A percentile compares a stretch with the other conserved stretches of the same genome.
phyloP scores from a whole-genome alignment of 2,113 vertebrate genomes.

The Sula dactylatra region DNA sequence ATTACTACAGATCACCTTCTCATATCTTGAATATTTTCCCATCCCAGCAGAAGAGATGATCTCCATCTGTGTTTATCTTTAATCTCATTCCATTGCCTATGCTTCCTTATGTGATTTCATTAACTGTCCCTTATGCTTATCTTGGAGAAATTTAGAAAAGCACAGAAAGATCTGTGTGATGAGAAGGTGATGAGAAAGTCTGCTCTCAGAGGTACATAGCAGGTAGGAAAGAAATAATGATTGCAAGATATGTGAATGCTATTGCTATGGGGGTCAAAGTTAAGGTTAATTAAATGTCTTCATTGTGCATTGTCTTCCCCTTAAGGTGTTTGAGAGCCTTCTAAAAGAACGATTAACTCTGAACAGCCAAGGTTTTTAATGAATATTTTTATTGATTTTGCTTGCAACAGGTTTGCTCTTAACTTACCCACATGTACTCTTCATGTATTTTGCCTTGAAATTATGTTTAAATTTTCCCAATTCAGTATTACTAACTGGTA shows the following conservation, averaged over 20 bases:
- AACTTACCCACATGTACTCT: not conserved
- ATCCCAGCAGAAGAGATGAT: not conserved
- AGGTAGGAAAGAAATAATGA: constrained; percentile 26
- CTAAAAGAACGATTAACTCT: constrained; percentile 33
- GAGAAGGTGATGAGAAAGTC: constrained; percentile 16
- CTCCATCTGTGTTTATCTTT: not conserved
- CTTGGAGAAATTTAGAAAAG: constrained; percentile 13
- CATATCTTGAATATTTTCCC: not conserved
- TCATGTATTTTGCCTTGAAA: constrained; percentile 22
- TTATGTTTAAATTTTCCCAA: not conserved
- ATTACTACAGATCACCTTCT: not conserved
- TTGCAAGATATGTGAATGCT: not conserved
- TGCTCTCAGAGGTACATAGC: not conserved
- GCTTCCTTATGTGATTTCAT: not conserved
- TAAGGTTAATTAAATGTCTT: constrained; percentile 67
- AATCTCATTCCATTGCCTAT: not conserved
- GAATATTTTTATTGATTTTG: constrained; percentile 52
- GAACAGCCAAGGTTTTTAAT: constrained; percentile 20
- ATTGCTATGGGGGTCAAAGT: constrained; percentile 31
- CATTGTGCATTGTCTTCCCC: constrained; percentile 38
- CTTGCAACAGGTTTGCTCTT: constrained; percentile 30
- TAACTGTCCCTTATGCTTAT: not conserved
- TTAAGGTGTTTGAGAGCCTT: constrained; percentile 40
- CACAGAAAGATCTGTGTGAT: not conserved
- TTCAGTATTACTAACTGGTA: not conserved